These are phyloP conservation scores for Pseudomugil gertrudae DNA, from an alignment of 2,797 vertebrate genomes.

Conservation along the genomic window DNA sequence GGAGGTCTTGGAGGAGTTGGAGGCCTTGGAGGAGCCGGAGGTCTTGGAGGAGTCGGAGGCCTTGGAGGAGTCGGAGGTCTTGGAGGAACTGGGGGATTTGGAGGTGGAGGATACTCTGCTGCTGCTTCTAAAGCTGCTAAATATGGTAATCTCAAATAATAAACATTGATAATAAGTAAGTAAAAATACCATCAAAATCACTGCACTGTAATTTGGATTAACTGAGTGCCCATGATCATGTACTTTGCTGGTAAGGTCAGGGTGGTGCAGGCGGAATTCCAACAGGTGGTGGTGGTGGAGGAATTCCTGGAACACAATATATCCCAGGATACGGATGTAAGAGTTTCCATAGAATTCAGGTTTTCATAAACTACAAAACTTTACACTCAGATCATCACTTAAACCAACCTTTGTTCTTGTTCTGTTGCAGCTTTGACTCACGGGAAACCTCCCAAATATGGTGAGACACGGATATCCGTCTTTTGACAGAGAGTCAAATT, in stretches of 20 bases:
- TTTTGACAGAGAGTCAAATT: too few species aligned
- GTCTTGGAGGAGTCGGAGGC: too few species aligned
- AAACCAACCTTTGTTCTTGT: constrained; percentile 9
- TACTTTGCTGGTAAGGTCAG: constrained; percentile 29
- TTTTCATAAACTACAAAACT: background rate
- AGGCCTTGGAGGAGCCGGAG: too few species aligned
- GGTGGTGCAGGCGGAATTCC: constrained; percentile 48
- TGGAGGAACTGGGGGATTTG: constrained; percentile 15
- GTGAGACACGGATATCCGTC: constrained; percentile 43
- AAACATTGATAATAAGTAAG: background rate
- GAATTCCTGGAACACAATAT: constrained; percentile 41
- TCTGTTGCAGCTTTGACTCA: constrained; percentile 60
- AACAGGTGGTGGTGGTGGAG: constrained; percentile 38
- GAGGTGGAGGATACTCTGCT: constrained; percentile 33
- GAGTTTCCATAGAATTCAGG: background rate
- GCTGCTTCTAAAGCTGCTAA: constrained; percentile 68
- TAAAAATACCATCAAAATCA: background rate
- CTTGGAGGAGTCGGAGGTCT: too few species aligned
- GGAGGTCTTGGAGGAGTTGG: too few species aligned
- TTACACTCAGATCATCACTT: background rate
- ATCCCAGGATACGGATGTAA: constrained; percentile 76
- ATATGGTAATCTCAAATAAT: constrained; percentile 60
- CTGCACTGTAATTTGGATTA: background rate
- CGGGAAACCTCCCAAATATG: constrained; percentile 70
- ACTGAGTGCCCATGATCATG: background rate